Conservation (phyloP, 2,888 invertebrate species). For the Drosophila subquinaria region DNA sequence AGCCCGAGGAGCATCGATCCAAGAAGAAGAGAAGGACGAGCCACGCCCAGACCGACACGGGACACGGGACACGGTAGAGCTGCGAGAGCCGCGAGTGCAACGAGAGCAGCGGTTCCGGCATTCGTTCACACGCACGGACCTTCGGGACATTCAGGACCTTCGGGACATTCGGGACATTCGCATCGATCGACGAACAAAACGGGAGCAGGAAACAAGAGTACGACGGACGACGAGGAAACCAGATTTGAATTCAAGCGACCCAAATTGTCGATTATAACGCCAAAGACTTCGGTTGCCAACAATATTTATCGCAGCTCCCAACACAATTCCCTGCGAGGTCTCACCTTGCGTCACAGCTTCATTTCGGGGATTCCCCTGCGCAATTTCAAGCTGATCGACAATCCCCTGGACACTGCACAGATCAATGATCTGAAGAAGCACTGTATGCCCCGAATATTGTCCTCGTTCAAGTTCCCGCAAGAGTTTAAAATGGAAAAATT, state of each 20-base stretch:
- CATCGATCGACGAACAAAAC: background rate
- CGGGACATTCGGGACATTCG: no score
- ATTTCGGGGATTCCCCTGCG: background rate
- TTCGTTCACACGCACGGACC: no score
- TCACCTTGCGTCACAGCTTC: fast-evolving
- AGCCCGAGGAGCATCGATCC: background rate
- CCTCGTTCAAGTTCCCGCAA: slow-evolving; percentile 79
- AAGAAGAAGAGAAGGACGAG: slow-evolving; percentile 11
- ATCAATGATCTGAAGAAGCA: slow-evolving; percentile 47
- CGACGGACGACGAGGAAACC: background rate
- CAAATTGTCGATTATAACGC: slow-evolving; percentile 5
- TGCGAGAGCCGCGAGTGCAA: no score
- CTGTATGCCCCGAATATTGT: slow-evolving; percentile 74
- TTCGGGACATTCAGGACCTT: no score
- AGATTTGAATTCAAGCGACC: background rate
- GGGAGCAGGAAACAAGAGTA: no score
- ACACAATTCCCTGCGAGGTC: background rate
- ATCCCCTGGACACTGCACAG: slow-evolving; percentile 26
- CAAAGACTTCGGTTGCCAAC: background rate
- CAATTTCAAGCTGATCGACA: slow-evolving; percentile 32
- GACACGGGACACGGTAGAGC: no score
- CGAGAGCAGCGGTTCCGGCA: no score
- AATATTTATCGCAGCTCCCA: slow-evolving; percentile 45
- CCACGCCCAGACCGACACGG: background rate
- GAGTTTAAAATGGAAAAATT: slow-evolving; percentile 61